Conservation (phyloP, 2,113 vertebrate genomes). For the Nannobrachium achirus region DNA sequence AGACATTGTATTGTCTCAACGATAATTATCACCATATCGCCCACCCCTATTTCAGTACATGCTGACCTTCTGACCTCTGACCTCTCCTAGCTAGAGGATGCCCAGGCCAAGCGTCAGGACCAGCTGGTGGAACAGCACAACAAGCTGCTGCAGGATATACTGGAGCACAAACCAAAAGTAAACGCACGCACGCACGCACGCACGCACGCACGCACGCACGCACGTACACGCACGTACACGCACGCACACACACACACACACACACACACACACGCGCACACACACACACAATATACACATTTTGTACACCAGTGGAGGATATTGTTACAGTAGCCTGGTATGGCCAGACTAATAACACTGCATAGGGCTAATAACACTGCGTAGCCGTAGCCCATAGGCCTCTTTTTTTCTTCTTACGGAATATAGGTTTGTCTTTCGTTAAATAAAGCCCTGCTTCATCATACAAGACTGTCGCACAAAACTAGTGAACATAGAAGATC, state of each 20-base stretch:
- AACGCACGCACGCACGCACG: not conserved
- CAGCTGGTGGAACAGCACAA: constrained; percentile 94
- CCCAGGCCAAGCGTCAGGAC: constrained; percentile 93
- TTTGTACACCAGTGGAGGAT: not conserved
- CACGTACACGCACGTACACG: not conserved
- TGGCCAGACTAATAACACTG: no score
- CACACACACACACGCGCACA: not conserved
- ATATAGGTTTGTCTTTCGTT: no score
- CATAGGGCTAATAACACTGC: no score
- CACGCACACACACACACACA: constrained; percentile 1
- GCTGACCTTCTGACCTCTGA: not conserved
- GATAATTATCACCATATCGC: no score
- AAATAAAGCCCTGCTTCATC: no score
- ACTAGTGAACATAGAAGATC: no score
- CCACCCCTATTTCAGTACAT: no score
- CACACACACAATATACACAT: not conserved
- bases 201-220: not conserved
- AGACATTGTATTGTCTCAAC: no score
- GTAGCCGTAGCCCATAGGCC: no score
- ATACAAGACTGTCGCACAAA: no score
- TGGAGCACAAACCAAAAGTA: constrained; percentile 97
- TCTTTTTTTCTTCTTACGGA: no score
- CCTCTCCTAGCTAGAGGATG: constrained; percentile 89
- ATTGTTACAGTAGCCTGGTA: no score
- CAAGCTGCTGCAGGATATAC: constrained; percentile 91